A percentile compares a stretch with the other conserved stretches of the same genome.
These are phyloP conservation scores for Acholoe squamosa DNA, from an alignment of 2,888 invertebrate species.

Conservation along the genomic window DNA sequence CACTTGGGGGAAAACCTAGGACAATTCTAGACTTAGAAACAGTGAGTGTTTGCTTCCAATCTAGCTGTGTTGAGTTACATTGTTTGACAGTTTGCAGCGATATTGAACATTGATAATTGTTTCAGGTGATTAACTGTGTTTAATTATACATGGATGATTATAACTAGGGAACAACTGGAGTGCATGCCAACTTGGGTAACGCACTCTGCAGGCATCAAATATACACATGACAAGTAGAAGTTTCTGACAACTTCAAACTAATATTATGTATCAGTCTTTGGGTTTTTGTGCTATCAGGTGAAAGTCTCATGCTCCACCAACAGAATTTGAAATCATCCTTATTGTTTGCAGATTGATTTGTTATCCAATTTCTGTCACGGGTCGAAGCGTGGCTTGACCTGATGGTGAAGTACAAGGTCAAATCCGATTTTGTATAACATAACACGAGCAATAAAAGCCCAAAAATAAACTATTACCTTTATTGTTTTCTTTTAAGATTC, in stretches of 20 bases:
- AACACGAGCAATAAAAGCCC: slow-evolving; percentile 47
- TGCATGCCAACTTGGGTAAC: background rate
- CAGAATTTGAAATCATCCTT: background rate
- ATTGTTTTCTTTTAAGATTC: background rate
- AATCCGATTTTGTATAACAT: slow-evolving; percentile 35
- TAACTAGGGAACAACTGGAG: background rate
- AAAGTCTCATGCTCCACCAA: background rate
- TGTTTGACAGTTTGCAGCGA: slow-evolving; percentile 49
- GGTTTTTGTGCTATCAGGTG: slow-evolving; percentile 10
- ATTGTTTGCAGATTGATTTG: slow-evolving; percentile 10
- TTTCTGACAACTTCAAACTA: background rate
- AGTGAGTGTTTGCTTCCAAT: slow-evolving; percentile 44
- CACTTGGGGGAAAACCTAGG: background rate
- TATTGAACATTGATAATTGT: background rate
- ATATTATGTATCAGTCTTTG: background rate
- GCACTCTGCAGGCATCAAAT: background rate
- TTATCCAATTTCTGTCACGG: slow-evolving; percentile 2
- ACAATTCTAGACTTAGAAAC: background rate
- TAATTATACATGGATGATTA: slow-evolving; percentile 26
- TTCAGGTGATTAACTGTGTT: slow-evolving; percentile 52
- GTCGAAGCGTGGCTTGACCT: slow-evolving; percentile 10
- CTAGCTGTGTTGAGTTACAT: slow-evolving; percentile 55
- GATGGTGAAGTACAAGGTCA: background rate
- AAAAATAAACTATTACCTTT: background rate
- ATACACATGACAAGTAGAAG: background rate